These are phyloP conservation scores for Cabera pusaria DNA, from an alignment of 2,888 invertebrate genomes.

Conservation along the genomic window DNA sequence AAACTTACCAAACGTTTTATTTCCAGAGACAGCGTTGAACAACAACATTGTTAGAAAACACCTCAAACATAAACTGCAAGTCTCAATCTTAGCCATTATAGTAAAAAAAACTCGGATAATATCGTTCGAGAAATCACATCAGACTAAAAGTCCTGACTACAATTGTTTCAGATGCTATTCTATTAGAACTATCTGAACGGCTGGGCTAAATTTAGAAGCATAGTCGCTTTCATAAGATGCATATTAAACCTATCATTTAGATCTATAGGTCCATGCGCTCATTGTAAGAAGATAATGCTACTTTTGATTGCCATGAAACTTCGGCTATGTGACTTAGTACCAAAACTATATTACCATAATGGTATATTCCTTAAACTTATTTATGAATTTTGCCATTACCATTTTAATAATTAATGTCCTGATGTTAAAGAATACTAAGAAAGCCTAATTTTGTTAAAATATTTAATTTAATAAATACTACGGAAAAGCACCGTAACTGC, in stretches of 20 bases:
- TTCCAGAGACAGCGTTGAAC: conserved; percentile 15
- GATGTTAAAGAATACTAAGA: no score
- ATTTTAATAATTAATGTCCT: no score
- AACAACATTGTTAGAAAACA: conserved; percentile 6
- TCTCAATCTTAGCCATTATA: conserved; percentile 13
- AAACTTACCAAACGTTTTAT: conserved; percentile 28
- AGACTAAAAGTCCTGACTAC: conserved; percentile 27
- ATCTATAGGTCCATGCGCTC: conserved; percentile 4
- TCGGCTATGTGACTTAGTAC: no score
- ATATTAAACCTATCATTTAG: conserved; percentile 13
- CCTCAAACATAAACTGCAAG: conserved; percentile 9
- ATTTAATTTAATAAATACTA: no score
- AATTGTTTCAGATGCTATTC: conserved; percentile 41
- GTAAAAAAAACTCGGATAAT: not conserved
- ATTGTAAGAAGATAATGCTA: not conserved
- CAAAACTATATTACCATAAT: no score
- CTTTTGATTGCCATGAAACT: not conserved
- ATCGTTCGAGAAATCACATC: conserved; percentile 12
- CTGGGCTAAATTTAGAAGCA: conserved; percentile 39
- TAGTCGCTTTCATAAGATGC: conserved; percentile 21
- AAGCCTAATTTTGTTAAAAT: no score
- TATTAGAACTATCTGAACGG: conserved; percentile 36
- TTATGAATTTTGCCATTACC: no score
- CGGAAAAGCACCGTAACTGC: no score
- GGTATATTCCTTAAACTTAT: no score